Percentiles rank a stretch among this genome's conserved stretches.
These are phyloP conservation scores for Boleophthalmus pectinirostris DNA, from an alignment of 2,113 vertebrate genomes.

Conservation along the genomic window DNA sequence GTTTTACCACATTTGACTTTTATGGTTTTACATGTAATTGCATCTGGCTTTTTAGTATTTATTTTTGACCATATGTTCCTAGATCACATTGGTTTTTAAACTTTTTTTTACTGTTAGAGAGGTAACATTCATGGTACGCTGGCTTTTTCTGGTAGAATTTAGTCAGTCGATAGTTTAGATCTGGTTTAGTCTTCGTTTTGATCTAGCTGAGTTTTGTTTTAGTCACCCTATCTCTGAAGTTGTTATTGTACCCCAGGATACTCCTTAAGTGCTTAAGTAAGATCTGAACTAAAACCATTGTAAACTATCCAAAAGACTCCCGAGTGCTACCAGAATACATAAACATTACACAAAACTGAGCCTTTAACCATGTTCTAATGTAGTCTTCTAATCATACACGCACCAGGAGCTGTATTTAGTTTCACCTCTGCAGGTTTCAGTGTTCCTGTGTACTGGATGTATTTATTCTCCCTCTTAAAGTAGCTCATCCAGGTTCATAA, in stretches of 20 bases:
- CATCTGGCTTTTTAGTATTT: neutral
- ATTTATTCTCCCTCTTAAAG: no score
- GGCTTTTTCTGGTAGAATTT: neutral
- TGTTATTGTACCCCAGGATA: neutral
- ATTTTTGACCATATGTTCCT: neutral
- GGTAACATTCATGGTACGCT: neutral
- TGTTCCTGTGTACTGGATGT: no score
- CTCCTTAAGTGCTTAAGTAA: no score
- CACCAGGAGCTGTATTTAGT: no score
- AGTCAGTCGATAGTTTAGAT: neutral
- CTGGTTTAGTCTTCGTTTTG: neutral
- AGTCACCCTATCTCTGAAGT: neutral
- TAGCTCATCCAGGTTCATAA: no score
- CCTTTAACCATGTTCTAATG: no score
- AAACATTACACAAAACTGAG: no score
- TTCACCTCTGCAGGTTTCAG: no score
- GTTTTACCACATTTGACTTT: conserved; percentile 19
- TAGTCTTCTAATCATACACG: no score
- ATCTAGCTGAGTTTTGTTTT: neutral
- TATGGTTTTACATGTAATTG: conserved; percentile 8
- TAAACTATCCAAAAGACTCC: no score
- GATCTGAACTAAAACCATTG: no score
- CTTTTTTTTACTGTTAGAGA: neutral
- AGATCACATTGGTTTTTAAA: neutral
- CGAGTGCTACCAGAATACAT: no score